phyloP scores from a whole-genome alignment of 2,888 invertebrate genomes.

The Piscicola geometra region DNA sequence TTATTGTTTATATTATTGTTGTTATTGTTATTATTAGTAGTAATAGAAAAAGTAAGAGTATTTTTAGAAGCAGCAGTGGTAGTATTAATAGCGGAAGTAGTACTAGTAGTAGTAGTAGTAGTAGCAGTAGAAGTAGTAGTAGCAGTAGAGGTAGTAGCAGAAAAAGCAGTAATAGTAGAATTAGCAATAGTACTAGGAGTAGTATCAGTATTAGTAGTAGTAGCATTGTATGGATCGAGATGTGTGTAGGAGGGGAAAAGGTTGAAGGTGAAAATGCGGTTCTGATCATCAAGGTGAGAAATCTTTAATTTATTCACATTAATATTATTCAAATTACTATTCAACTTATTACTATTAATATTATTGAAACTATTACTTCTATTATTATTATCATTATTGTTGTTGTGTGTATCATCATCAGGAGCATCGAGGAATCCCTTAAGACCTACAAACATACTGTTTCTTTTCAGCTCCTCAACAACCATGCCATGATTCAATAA shows the following conservation, averaged over 20 bases:
- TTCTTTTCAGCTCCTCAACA: neutral
- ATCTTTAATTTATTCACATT: neutral
- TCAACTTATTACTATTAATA: neutral
- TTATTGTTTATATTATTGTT: too few species aligned
- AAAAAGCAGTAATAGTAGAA: too few species aligned
- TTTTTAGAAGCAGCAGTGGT: too few species aligned
- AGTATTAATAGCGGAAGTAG: too few species aligned
- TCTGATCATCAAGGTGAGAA: constrained; percentile 7
- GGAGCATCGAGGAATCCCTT: neutral
- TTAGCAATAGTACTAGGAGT: too few species aligned
- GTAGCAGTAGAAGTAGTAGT: too few species aligned
- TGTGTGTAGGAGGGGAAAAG: neutral
- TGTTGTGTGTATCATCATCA: neutral
- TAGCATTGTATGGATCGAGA: neutral
- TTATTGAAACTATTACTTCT: neutral
- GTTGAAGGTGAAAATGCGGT: neutral
- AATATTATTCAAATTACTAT: neutral
- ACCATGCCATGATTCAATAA: too few species aligned
- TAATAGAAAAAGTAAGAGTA: too few species aligned
- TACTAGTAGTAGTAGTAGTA: too few species aligned
- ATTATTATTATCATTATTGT: neutral
- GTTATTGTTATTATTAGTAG: too few species aligned
- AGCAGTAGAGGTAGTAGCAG: too few species aligned
- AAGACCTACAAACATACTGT: neutral
- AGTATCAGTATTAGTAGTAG: too few species aligned